Conservation (phyloP, 1,140 invertebrate genomes). For the Ceratoteleas bidentatus region DNA sequence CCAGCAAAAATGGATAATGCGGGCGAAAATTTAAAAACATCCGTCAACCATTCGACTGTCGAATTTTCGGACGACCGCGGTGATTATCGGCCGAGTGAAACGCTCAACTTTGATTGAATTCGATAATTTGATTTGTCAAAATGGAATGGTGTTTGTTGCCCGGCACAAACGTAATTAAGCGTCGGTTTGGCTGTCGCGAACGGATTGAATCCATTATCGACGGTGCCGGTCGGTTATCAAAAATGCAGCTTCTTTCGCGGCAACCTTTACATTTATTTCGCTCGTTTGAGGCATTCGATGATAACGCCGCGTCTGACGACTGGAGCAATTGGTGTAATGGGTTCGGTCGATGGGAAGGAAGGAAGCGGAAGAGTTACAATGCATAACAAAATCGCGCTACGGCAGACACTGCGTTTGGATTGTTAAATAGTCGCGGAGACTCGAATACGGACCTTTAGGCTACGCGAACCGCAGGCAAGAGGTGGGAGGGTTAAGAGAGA, state of each 20-base stretch:
- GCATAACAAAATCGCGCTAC: conserved; percentile 38
- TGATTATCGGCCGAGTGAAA: neutral
- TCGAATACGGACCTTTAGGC: conserved; percentile 62
- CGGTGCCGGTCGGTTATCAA: conserved; percentile 16
- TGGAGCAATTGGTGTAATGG: conserved; percentile 54
- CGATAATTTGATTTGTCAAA: conserved; percentile 8
- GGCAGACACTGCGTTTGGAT: conserved; percentile 64
- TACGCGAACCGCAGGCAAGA: conserved; percentile 55
- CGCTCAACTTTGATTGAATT: conserved; percentile 33
- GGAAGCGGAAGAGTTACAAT: conserved; percentile 46
- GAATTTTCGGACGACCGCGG: neutral
- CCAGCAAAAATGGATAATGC: too few relatives aligned
- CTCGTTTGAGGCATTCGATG: conserved; percentile 30
- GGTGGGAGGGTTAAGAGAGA: too few relatives aligned
- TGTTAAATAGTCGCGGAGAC: conserved; percentile 68
- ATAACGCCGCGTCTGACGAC: conserved; percentile 27
- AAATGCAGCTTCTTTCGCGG: conserved; percentile 1
- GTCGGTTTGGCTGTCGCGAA: conserved; percentile 1
- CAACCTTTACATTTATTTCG: conserved; percentile 35
- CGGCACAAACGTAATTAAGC: conserved; percentile 10
- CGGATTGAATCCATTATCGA: conserved; percentile 10
- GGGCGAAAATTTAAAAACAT: too few relatives aligned
- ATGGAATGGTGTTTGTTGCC: conserved; percentile 4
- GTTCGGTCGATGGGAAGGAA: conserved; percentile 43
- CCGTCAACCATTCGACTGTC: too few relatives aligned